A percentile compares a stretch with the other conserved stretches of the same genome.
Conservation (phyloP, 1,140 invertebrate genomes). For the roundworm (Caenorhabditis elegans) region WBcel235 BX284602.5:9805501-9806000, state of each 20-base stretch:
- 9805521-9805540: too few relatives aligned
- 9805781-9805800: conserved; percentile 64
- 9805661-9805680: background rate
- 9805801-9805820: conserved; percentile 62
- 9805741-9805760: conserved; percentile 56
- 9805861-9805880: too few relatives aligned
- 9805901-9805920: too few relatives aligned
- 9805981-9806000: conserved; percentile 65
- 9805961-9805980: conserved; percentile 46
- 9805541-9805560: too few relatives aligned
- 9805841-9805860: conserved; percentile 33
- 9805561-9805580: too few relatives aligned
- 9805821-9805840: conserved; percentile 28
- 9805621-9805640: too few relatives aligned
- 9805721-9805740: conserved; percentile 55
- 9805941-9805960: conserved; percentile 48
- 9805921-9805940: too few relatives aligned
- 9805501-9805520: too few relatives aligned
- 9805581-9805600: too few relatives aligned
- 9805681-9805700: background rate
- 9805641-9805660: background rate
- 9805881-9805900: too few relatives aligned
- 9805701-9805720: conserved; percentile 44
- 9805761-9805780: conserved; percentile 61
- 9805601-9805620: too few relatives aligned